Evolutionary conservation across 2,888 invertebrate species (phyloP), one percentile per base, ranked within the genome.

Genomic region (Hirtodrosophila trivittata): DNA sequence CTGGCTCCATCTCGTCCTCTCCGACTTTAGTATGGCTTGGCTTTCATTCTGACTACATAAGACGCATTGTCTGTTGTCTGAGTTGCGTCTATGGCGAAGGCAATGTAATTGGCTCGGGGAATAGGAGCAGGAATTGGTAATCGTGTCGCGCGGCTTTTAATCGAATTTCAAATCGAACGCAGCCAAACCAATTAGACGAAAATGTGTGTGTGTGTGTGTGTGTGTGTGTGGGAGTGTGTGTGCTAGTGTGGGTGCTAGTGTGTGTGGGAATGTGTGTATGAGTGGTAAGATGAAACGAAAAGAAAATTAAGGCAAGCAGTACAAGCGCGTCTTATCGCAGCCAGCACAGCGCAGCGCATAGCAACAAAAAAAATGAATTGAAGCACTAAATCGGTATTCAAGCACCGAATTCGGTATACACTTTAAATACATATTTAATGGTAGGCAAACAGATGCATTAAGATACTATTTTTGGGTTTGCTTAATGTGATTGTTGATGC

Each of bases 161-260:
- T 73, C 72, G 72, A 73, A 73, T 73, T 73, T 69, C 74, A 74
- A 73, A 74, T 74, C 74, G 74, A 73, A 69, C 69, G 54, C 65
- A 62, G 35, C 42, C 72, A 62, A 73, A 72, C 72, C 73, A 72
- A 73, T 72, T 72, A 72, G 72, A 60, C 10, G 42, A 33, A 65
- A 67, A 52, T 41, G 10, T 28, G 7, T 42, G 35, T 35, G 18
- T 41, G 33, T 32, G 14, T 32, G 21, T n/a, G n/a, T 12, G 25
- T 37, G 45, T 38, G 9, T 10, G 7, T 38, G 32, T 38, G 28
- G n/a, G n/a, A n/a, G n/a, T n/a, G n/a, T 39, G 14, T 26, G 26
- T 12, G 28, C 32, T 9, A 13, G 25, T n/a, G 30, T n/a, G n/a
- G n/a, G n/a, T n/a, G n/a, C n/a, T n/a, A n/a, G n/a, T 41, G 39